Evolutionary conservation across 2,797 vertebrate genomes (phyloP).

Genomic region (Coluber constrictor): DNA sequence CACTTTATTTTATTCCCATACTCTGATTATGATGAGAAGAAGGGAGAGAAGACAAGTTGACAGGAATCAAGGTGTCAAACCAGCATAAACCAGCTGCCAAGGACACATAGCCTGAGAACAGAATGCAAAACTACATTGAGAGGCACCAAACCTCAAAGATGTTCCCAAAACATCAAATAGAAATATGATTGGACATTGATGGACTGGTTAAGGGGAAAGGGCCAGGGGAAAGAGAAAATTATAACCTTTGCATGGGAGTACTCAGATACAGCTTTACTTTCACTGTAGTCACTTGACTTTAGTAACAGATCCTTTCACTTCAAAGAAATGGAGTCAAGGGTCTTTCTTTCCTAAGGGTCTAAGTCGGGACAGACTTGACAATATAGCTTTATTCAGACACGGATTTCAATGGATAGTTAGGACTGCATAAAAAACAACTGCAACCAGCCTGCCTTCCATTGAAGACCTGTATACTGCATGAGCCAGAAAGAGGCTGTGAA

Average conservation of each 20-base stretch:
- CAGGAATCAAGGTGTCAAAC: no score
- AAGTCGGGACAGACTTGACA: background rate
- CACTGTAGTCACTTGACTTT: background rate
- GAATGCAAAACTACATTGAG: background rate
- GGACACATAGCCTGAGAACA: background rate
- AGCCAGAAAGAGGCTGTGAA: background rate
- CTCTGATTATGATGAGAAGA: background rate
- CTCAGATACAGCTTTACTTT: background rate
- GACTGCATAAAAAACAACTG: no score
- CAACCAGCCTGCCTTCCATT: no score
- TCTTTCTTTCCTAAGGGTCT: background rate
- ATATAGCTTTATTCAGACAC: conserved; percentile 38
- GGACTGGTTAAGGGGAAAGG: background rate
- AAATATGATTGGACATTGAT: background rate
- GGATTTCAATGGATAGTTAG: no score
- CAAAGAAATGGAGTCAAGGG: background rate
- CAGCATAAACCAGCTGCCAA: background rate
- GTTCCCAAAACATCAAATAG: background rate
- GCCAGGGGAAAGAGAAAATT: background rate
- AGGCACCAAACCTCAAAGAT: background rate
- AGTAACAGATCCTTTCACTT: background rate
- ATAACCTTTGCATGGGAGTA: background rate
- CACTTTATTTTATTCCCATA: conserved; percentile 7
- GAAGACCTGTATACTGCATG: no score
- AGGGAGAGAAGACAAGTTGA: no score